A percentile compares a stretch with the other conserved stretches of the same genome.
Conservation (phyloP, 2,888 invertebrate genomes). For the Acanthoscelides obtectus region DNA sequence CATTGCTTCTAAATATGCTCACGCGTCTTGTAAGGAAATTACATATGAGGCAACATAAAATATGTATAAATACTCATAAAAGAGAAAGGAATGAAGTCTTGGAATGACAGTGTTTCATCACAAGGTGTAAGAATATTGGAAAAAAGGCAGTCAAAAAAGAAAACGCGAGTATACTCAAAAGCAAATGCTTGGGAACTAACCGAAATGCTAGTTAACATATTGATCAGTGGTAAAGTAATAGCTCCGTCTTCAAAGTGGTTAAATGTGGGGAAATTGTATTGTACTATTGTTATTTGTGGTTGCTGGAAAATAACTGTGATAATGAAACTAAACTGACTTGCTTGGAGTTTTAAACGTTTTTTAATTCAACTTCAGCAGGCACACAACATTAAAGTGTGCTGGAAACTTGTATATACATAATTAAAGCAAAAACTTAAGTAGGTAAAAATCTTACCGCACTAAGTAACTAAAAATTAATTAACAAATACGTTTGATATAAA, state of each 20-base stretch:
- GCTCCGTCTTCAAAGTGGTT: slow-evolving; percentile 43
- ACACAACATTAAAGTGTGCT: slow-evolving; percentile 45
- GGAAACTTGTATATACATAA: slow-evolving; percentile 44
- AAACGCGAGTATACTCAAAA: background rate
- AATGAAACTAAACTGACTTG: slow-evolving; percentile 38
- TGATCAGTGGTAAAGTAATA: background rate
- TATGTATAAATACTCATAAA: slow-evolving; percentile 6
- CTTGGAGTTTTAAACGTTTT: slow-evolving; percentile 37
- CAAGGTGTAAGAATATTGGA: background rate
- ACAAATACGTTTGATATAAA: slow-evolving; percentile 47
- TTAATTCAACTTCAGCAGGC: slow-evolving; percentile 37
- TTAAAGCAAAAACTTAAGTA: slow-evolving; percentile 44
- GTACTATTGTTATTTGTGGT: slow-evolving; percentile 46
- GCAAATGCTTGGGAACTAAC: background rate
- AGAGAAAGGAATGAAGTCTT: background rate
- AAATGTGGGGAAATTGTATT: slow-evolving; percentile 44
- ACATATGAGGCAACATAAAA: slow-evolving; percentile 27
- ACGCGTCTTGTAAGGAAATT: background rate
- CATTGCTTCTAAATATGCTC: background rate
- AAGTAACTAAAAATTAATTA: slow-evolving; percentile 47
- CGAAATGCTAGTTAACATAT: background rate
- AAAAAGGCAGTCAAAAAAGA: background rate
- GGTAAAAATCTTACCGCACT: slow-evolving; percentile 35
- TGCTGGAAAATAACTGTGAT: slow-evolving; percentile 36
- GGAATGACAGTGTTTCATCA: background rate